These are phyloP conservation scores for Tetheella fluctuosa DNA, from an alignment of 2,888 invertebrate species.

Conservation along the genomic window DNA sequence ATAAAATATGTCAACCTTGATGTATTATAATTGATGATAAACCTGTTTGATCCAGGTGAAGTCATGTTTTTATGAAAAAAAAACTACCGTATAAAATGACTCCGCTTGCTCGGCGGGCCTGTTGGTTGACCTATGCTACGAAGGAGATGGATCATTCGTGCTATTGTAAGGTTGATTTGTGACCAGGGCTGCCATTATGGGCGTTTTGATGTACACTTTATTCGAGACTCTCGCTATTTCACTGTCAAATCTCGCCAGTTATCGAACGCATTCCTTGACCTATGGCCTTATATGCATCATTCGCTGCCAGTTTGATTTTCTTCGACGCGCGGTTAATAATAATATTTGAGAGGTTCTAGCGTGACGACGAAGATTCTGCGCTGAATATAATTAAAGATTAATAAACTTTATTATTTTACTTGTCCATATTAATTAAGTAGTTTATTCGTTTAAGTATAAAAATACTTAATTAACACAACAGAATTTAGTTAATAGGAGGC, in stretches of 20 bases:
- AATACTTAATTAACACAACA: no score
- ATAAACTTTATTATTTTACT: no score
- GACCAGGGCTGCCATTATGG: constrained; percentile 50
- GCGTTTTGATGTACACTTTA: constrained; percentile 44
- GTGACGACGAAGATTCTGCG: constrained; percentile 16
- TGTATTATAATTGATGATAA: constrained; percentile 42
- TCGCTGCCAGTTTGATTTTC: constrained; percentile 53
- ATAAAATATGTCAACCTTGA: constrained; percentile 37
- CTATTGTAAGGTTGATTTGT: constrained; percentile 64
- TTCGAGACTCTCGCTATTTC: constrained; percentile 63
- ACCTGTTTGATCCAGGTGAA: constrained; percentile 45
- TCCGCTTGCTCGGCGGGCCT: constrained; percentile 34
- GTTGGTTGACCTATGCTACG: constrained; percentile 64
- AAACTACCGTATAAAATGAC: constrained; percentile 38
- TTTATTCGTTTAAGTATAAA: no score
- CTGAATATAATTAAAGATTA: no score
- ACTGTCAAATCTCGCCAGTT: constrained; percentile 75
- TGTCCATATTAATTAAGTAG: no score
- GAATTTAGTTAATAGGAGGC: no score
- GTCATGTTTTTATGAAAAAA: constrained; percentile 34
- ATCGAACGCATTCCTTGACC: constrained; percentile 71
- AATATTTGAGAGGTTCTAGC: constrained; percentile 21
- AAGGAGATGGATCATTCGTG: constrained; percentile 64
- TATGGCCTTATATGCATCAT: constrained; percentile 61
- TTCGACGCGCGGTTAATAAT: constrained; percentile 37